These are phyloP conservation scores for Stenurella melanura DNA, from an alignment of 2,888 invertebrate genomes.

Conservation along the genomic window DNA sequence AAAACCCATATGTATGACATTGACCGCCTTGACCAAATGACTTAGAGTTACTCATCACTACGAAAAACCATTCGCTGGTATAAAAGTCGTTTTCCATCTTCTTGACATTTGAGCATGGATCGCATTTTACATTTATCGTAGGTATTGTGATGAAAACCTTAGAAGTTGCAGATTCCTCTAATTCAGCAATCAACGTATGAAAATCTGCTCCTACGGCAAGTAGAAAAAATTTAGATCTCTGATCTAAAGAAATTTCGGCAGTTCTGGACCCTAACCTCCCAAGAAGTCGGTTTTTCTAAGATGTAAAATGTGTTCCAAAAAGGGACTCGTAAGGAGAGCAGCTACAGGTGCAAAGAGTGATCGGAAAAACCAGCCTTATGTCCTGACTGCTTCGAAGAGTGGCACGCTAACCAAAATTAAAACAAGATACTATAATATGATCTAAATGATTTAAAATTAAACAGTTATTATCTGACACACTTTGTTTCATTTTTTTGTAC, in stretches of 20 bases:
- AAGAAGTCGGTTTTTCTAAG: no score
- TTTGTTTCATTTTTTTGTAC: no score
- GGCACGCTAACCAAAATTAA: conserved; percentile 9
- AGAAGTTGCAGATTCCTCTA: background rate
- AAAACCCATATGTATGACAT: conserved; percentile 56
- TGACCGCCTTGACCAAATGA: conserved; percentile 63
- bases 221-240: no score
- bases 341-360: no score
- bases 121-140: conserved; percentile 29
- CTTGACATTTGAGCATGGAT: conserved; percentile 32
- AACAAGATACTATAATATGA: no score
- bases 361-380: no score
- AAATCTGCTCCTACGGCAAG: no score
- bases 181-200: background rate
- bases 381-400: background rate
- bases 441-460: background rate
- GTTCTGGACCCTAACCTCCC: no score
- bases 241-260: no score
- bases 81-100: conserved; percentile 63
- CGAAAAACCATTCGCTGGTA: conserved; percentile 64
- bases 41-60: conserved; percentile 61
- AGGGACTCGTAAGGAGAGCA: no score
- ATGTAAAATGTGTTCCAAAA: no score
- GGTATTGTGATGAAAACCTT: background rate
- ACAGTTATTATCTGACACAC: background rate